Conservation (phyloP, 2,888 invertebrate genomes). For the Ectropis crepuscularia region DNA sequence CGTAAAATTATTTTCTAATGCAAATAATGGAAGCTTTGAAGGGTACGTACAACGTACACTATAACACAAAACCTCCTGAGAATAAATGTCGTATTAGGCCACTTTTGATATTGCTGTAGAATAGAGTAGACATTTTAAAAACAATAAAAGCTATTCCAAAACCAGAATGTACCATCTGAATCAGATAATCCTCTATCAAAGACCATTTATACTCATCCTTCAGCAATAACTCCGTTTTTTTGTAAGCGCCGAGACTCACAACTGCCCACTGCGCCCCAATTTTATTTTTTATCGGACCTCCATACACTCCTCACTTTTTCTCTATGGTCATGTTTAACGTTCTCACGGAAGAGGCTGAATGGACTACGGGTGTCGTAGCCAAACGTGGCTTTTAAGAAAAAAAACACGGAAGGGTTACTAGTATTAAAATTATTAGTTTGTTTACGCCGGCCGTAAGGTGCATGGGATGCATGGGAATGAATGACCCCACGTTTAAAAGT, state of each 20-base stretch:
- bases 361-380: conserved; percentile 57
- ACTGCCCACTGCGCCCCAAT: conserved; percentile 79
- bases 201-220: conserved; percentile 68
- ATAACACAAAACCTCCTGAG: too few species aligned
- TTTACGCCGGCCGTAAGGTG: conserved; percentile 74
- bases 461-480: conserved; percentile 72
- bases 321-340: conserved; percentile 75
- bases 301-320: conserved; percentile 63
- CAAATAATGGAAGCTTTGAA: too few species aligned
- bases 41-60: too few species aligned
- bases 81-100: too few species aligned
- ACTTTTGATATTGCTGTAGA: too few species aligned
- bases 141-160: conserved; percentile 29
- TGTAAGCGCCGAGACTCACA: conserved; percentile 57
- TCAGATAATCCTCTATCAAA: conserved; percentile 64
- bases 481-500: conserved; percentile 70
- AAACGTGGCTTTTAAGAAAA: conserved; percentile 52
- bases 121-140: conserved; percentile 15
- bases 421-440: conserved; percentile 79
- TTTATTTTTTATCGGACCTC: conserved; percentile 67
- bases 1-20: too few species aligned
- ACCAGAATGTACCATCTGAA: conserved; percentile 55
- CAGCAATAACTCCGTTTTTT: conserved; percentile 62
- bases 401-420: conserved; percentile 82
- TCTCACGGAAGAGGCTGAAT: conserved; percentile 82